A percentile compares a stretch with the other conserved stretches of the same genome.
phyloP scores from a whole-genome alignment of 2,888 invertebrate genomes.

The Phyto melanocephala region DNA sequence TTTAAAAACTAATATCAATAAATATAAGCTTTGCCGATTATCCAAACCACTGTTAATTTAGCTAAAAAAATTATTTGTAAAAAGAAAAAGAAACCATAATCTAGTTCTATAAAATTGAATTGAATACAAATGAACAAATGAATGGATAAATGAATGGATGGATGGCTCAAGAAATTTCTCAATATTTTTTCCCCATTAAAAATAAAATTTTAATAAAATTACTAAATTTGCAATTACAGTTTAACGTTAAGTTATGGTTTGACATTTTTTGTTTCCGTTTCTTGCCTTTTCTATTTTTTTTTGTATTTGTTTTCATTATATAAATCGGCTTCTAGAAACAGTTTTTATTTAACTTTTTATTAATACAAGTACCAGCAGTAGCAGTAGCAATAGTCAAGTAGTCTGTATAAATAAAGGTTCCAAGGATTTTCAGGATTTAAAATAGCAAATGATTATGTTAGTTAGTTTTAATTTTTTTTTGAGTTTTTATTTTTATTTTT shows the following conservation, averaged over 20 bases:
- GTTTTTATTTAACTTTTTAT: background rate
- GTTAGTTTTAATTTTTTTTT: background rate
- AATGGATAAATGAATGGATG: background rate
- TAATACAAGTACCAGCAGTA: background rate
- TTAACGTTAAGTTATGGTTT: conserved; percentile 35
- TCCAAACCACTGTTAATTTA: conserved; percentile 17
- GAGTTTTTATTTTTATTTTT: no score
- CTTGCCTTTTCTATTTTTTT: background rate
- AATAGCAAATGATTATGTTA: conserved; percentile 15
- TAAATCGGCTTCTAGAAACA: background rate
- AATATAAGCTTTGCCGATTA: no score
- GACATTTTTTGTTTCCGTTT: conserved; percentile 2
- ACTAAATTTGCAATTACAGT: conserved; percentile 10
- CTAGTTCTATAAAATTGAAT: background rate
- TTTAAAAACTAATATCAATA: no score
- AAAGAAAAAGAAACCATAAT: background rate
- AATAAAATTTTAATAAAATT: background rate
- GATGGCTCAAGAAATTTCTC: background rate
- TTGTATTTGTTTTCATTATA: background rate
- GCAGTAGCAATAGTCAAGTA: background rate
- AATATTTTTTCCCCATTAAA: background rate
- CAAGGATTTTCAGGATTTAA: background rate
- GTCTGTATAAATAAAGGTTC: background rate
- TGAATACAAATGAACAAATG: background rate
- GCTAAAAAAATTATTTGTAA: background rate